Evolutionary conservation across 2,888 invertebrate species (phyloP), one percentile per base, ranked within the genome.

Genomic region (Ptilodon capucinus): DNA sequence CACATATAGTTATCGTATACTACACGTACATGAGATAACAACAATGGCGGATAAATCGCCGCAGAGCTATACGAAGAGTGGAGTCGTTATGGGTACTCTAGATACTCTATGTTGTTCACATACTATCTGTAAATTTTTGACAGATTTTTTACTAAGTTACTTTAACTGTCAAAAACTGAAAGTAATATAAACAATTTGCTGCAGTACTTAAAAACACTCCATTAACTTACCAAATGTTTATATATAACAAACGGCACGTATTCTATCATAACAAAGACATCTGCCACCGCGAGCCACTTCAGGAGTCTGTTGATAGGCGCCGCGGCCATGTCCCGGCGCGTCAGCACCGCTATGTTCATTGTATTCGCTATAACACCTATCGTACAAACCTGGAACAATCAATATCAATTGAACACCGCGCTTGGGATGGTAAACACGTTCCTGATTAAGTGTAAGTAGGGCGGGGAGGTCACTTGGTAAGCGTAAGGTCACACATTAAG

Each of bases 181-280:
- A n/a, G n/a, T n/a, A n/a, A n/a, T n/a, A n/a, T n/a, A n/a, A n/a
- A n/a, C n/a, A n/a, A n/a, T n/a, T n/a, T n/a, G n/a, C n/a, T n/a
- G n/a, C n/a, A n/a, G n/a, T n/a, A n/a, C n/a, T n/a, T n/a, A n/a
- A n/a, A n/a, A n/a, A n/a, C n/a, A n/a, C n/a, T n/a, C n/a, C n/a
- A 35, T 30, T 0, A 30, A 51, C 84, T 80, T 59, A 91, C 91
- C 82, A 91, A 65, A 58, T 91, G 90, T 68, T 84, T 82, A 52
- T 91, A 91, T 34, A 87, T 73, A 35, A 86, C 79, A 68, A 91
- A 91, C 25, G 91, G 91, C 8, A 91, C 88, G 57, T 91, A 91
- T 70, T 97, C 97, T 67, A 97, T 85, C 95, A 98, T 98, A 18
- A 98, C 96, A 63, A 97, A 93, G 83, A 97, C 95, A 76, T 98